A percentile compares a stretch with the other conserved stretches of the same genome.
These are phyloP conservation scores for Climacteris rufus DNA, from an alignment of 2,113 vertebrate species.

Conservation along the genomic window DNA sequence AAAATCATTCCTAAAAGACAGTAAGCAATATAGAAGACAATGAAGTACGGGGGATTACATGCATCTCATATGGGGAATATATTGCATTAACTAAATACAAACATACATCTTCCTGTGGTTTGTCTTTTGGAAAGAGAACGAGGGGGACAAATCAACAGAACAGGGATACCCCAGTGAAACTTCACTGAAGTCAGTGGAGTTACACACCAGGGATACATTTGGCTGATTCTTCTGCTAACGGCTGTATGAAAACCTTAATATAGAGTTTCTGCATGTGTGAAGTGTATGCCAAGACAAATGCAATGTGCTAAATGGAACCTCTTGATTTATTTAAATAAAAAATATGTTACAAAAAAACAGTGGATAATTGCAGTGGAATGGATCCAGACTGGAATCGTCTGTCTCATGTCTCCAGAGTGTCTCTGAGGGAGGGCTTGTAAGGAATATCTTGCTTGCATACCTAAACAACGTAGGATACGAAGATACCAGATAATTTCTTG, in stretches of 20 bases:
- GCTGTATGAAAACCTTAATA: constrained; percentile 46
- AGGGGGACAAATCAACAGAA: not conserved
- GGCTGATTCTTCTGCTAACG: constrained; percentile 29
- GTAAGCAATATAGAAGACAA: not conserved
- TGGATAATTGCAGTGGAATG: constrained; percentile 53
- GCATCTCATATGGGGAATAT: not conserved
- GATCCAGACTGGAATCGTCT: constrained; percentile 52
- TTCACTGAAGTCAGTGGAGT: not conserved
- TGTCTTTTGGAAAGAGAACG: not conserved
- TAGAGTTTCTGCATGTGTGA: constrained; percentile 45
- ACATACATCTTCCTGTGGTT: not conserved
- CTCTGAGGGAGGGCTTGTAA: constrained; percentile 26
- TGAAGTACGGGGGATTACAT: not conserved
- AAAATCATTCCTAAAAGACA: not conserved
- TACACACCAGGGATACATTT: constrained; percentile 50
- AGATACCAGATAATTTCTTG: constrained; percentile 39
- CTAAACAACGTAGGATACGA: not conserved
- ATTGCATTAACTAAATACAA: not conserved
- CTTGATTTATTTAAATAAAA: constrained; percentile 65
- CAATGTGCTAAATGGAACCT: constrained; percentile 51
- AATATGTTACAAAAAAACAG: constrained; percentile 41
- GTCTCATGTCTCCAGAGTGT: constrained; percentile 44
- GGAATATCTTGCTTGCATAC: constrained; percentile 7
- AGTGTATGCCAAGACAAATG: constrained; percentile 56
- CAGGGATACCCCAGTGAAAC: not conserved